A percentile compares a stretch with the other conserved stretches of the same genome.
Evolutionary conservation across 2,888 invertebrate species (phyloP).

Genomic region (Folsomia manolachei): DNA sequence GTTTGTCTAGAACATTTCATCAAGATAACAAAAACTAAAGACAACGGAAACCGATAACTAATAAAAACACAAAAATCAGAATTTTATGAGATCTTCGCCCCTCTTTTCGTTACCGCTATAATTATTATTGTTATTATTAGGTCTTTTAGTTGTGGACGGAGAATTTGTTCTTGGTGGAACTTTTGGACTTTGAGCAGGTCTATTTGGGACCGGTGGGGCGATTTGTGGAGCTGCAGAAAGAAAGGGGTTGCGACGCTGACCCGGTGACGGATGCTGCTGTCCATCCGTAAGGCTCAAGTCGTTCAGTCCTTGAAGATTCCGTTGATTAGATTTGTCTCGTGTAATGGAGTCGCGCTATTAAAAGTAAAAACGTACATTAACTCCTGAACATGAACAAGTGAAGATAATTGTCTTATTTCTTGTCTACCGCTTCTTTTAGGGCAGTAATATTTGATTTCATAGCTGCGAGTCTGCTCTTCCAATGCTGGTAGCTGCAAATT

Average conservation of each 20-base stretch:
- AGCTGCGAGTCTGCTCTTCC: constrained; percentile 33
- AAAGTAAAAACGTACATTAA: constrained; percentile 16
- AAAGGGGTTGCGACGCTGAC: constrained; percentile 9
- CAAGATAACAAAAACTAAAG: no score
- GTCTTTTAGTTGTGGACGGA: constrained; percentile 18
- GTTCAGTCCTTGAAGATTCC: constrained; percentile 4
- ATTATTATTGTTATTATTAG: background rate
- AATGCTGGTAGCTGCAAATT: constrained; percentile 37
- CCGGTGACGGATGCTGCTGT: background rate
- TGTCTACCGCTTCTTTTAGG: constrained; percentile 33
- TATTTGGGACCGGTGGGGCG: background rate
- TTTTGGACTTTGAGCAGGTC: constrained; percentile 11
- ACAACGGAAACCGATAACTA: no score
- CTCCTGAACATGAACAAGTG: background rate
- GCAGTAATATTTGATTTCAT: constrained; percentile 29
- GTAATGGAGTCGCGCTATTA: constrained; percentile 21
- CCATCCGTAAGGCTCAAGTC: background rate
- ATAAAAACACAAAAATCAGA: no score
- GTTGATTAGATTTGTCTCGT: background rate
- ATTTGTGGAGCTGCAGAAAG: background rate
- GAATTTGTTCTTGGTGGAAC: constrained; percentile 15
- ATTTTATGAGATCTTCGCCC: constrained; percentile 26
- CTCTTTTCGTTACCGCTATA: constrained; percentile 18
- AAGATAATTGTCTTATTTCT: no score
- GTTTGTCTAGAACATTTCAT: no score